These are phyloP conservation scores for Galeopsomyia nigrocyanea DNA, from an alignment of 2,888 invertebrate species.

Conservation along the genomic window DNA sequence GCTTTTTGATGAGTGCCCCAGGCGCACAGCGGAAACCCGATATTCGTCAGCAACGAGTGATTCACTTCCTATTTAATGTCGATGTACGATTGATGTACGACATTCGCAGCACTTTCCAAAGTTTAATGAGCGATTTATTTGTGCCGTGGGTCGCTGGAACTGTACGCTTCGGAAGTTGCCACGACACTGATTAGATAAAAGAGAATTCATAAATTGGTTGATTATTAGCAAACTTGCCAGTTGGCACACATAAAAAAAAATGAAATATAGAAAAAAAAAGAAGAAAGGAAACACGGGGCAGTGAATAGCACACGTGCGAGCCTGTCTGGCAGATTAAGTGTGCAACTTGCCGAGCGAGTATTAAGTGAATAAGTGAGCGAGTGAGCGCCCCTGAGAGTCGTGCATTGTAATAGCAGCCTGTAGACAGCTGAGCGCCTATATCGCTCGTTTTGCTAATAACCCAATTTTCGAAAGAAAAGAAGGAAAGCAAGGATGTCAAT, in stretches of 20 bases:
- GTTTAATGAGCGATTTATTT: no score
- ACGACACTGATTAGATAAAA: no score
- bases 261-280: no score
- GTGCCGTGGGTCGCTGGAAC: no score
- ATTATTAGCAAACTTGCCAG: no score
- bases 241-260: no score
- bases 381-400: constrained; percentile 48
- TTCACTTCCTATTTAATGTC: constrained; percentile 36
- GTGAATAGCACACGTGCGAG: background rate
- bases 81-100: constrained; percentile 14
- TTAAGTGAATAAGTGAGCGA: constrained; percentile 46
- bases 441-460: constrained; percentile 54
- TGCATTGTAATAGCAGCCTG: constrained; percentile 59
- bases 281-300: background rate
- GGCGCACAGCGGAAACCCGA: constrained; percentile 29
- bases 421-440: constrained; percentile 55
- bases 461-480: no score
- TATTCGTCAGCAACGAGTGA: constrained; percentile 29
- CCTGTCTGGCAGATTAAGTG: constrained; percentile 27
- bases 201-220: no score
- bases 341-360: constrained; percentile 38
- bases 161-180: no score
- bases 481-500: no score
- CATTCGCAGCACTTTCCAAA: constrained; percentile 3
- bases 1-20: background rate